Evolutionary conservation across 2,797 vertebrate species (phyloP), one percentile per base, ranked within the genome.

Genomic region (Pempheris klunzingeri): DNA sequence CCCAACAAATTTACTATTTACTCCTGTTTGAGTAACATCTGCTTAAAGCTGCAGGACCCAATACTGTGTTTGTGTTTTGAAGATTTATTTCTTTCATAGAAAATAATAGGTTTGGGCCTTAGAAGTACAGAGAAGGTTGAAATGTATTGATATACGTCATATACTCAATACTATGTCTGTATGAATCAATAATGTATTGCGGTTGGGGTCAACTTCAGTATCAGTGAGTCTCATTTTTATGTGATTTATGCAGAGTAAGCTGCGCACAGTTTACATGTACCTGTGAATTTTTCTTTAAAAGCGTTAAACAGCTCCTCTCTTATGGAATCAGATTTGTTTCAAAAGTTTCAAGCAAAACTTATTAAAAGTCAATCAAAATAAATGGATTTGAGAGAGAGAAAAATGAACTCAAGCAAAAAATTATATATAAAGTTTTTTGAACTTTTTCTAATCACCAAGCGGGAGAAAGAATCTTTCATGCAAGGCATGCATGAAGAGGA

Each of bases 261-360:
- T 71, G 9, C n/a, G n/a, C 41, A 22, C 13, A n/a, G 20, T 44
- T 46, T 17, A 43, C 52, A 53, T 38, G n/a, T 26, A 62, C 17
- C 13, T 39, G 34, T 22, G 7, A 44, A 22, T 24, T 14, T 7
- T 52, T 57, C 11, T 47, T 30, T 15, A 3, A 6, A 36, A 43
- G 9, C 57, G 77, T 68, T 68, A 58, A 71, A 63, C 11, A 0
- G 9, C 38, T 58, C 24, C 14, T 62, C 10, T 41, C n/a, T n/a
- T n/a, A n/a, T n/a, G n/a, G n/a, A n/a, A n/a, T n/a, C n/a, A n/a
- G n/a, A n/a, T n/a, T n/a, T n/a, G n/a, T n/a, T n/a, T n/a, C n/a
- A n/a, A n/a, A n/a, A n/a, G n/a, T n/a, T n/a, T n/a, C n/a, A n/a
- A n/a, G n/a, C n/a, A n/a, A n/a, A n/a, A n/a, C n/a, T n/a, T n/a